Conservation (phyloP, 2,888 invertebrate genomes). For the Ophion ellenae region DNA sequence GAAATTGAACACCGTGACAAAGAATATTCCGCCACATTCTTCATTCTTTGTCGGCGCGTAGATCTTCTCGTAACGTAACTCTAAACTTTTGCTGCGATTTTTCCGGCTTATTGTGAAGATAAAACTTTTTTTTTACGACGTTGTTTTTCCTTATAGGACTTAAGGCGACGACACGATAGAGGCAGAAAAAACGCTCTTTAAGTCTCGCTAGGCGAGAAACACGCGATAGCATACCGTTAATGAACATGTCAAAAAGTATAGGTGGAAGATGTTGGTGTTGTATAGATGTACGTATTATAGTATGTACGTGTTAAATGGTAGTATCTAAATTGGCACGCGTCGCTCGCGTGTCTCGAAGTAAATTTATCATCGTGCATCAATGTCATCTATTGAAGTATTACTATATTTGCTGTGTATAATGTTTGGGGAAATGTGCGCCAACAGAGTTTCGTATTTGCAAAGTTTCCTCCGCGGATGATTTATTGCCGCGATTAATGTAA, state of each 20-base stretch:
- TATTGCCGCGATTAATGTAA: constrained; percentile 9
- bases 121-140: too few species aligned
- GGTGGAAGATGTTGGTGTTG: constrained; percentile 4
- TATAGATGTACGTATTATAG: background rate
- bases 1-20: too few species aligned
- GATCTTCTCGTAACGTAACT: too few species aligned
- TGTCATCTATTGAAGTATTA: background rate
- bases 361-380: constrained; percentile 46
- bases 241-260: background rate
- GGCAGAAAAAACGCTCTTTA: constrained; percentile 5
- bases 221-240: constrained; percentile 26
- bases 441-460: background rate
- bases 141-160: background rate
- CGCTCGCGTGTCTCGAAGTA: constrained; percentile 45
- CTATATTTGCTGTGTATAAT: background rate
- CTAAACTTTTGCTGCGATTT: too few species aligned
- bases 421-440: background rate
- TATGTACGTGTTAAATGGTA: background rate
- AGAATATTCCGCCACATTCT: too few species aligned
- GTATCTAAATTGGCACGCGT: constrained; percentile 49
- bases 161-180: background rate
- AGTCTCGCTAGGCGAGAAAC: background rate
- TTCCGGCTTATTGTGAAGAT: too few species aligned
- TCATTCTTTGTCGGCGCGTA: too few species aligned
- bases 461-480: constrained; percentile 27